Conservation (phyloP, 1,140 invertebrate species). For the Cotesia chilonis region DNA sequence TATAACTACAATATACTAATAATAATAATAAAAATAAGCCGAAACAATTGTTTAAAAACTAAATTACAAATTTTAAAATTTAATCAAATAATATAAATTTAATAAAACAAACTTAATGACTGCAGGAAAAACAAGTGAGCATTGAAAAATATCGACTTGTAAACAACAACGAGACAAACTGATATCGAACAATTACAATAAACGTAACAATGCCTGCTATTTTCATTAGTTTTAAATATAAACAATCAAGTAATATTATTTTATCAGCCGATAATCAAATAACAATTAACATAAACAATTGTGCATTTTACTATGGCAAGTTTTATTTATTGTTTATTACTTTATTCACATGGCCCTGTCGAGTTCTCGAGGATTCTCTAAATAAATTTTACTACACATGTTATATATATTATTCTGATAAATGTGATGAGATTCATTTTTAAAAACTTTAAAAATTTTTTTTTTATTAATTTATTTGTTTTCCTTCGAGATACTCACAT, state of each 20-base stretch:
- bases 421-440: slow-evolving; percentile 8
- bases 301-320: slow-evolving; percentile 46
- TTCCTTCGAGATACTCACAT: slow-evolving; percentile 35
- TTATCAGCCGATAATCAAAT: slow-evolving; percentile 38
- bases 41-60: background rate
- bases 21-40: slow-evolving; percentile 4
- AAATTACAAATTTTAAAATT: background rate
- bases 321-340: slow-evolving; percentile 5
- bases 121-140: slow-evolving; percentile 28
- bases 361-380: slow-evolving; percentile 29
- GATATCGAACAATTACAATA: slow-evolving; percentile 31
- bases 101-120: slow-evolving; percentile 21
- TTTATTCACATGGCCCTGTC: slow-evolving; percentile 38
- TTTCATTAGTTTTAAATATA: background rate
- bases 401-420: background rate
- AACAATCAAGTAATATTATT: slow-evolving; percentile 37
- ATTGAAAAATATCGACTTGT: slow-evolving; percentile 26
- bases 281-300: slow-evolving; percentile 52
- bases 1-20: slow-evolving; percentile 9
- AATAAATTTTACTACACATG: background rate
- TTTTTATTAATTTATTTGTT: background rate
- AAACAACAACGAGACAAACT: slow-evolving; percentile 38
- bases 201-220: slow-evolving; percentile 30
- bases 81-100: slow-evolving; percentile 18
- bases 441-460: background rate